Conservation (phyloP, 2,113 vertebrate genomes). For the Monopterus albus region DNA sequence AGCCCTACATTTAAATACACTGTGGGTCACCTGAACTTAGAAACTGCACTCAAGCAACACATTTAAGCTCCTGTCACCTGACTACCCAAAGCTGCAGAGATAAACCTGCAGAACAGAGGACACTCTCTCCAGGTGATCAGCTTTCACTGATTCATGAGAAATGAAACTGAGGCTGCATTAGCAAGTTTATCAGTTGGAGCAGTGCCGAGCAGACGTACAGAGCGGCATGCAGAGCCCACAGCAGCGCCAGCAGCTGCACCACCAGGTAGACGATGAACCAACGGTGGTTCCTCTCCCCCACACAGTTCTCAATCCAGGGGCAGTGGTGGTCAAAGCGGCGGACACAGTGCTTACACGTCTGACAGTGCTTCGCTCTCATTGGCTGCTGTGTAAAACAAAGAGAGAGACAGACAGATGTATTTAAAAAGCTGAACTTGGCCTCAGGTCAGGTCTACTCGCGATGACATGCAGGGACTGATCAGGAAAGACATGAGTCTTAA, state of each 20-base stretch:
- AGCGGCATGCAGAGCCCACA: conserved; percentile 87
- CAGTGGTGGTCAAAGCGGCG: conserved; percentile 96
- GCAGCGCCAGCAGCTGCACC: conserved; percentile 86
- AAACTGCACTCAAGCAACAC: not conserved
- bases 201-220: no score
- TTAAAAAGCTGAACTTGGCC: no score
- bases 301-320: conserved; percentile 95
- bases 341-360: conserved; percentile 87
- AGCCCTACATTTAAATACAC: no score
- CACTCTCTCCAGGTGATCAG: not conserved
- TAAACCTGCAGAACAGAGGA: not conserved
- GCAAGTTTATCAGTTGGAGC: no score
- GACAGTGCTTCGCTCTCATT: conserved; percentile 92
- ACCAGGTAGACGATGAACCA: conserved; percentile 90
- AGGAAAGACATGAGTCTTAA: no score
- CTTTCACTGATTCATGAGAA: not conserved
- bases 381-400: conserved; percentile 85
- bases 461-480: no score
- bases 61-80: not conserved
- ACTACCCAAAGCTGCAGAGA: no score
- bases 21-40: not conserved
- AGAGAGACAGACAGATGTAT: not conserved
- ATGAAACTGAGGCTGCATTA: not conserved
- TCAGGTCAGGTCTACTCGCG: no score
- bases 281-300: conserved; percentile 93